A percentile compares a stretch with the other conserved stretches of the same genome.
These are phyloP conservation scores for Lepilemur ruficaudatus DNA, from an alignment of 2,797 vertebrate genomes.

Conservation along the genomic window DNA sequence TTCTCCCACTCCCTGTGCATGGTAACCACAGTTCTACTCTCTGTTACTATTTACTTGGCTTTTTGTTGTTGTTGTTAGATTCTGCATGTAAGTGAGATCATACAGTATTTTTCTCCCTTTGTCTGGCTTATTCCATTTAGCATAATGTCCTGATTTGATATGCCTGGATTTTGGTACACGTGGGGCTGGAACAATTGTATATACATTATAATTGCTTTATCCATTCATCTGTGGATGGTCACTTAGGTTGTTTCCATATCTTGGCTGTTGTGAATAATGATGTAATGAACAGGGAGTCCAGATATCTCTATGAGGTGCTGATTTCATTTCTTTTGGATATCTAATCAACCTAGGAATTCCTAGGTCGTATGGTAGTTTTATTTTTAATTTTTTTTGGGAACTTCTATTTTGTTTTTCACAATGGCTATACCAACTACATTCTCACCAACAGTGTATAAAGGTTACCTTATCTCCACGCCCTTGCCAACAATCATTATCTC, in stretches of 20 bases:
- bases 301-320: neutral
- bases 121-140: neutral
- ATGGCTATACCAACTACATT: neutral
- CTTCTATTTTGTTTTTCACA: neutral
- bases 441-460: neutral
- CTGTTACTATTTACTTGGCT: neutral
- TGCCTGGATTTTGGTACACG: neutral
- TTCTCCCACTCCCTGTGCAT: accelerated
- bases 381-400: neutral
- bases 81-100: neutral
- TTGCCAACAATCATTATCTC: neutral
- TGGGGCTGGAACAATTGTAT: neutral
- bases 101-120: neutral
- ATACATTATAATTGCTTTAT: neutral
- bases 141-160: neutral
- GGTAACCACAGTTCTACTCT: neutral
- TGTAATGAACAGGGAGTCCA: neutral
- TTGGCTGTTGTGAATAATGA: neutral
- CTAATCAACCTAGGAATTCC: neutral
- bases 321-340: neutral
- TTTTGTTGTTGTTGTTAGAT: neutral
- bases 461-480: neutral
- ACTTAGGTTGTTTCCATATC: neutral
- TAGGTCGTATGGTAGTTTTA: neutral
- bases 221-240: neutral